Evolutionary conservation across 1,140 invertebrate genomes (phyloP), one percentile per base, ranked within the genome.

Genomic region (Anastatus disparis): DNA sequence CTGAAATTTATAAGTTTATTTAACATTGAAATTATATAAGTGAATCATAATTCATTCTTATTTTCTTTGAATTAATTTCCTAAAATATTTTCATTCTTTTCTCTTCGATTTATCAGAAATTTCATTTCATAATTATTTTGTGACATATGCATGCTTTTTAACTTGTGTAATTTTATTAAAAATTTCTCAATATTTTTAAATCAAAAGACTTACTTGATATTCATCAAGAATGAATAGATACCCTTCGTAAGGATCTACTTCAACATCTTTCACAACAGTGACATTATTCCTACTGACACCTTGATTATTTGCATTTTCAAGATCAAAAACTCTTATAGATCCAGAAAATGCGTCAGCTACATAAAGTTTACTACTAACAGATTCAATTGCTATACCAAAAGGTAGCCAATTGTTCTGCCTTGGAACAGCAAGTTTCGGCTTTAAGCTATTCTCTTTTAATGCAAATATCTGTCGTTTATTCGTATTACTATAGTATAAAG

Each of bases 151-250:
- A n/a, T n/a, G n/a, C n/a, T n/a, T n/a, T n/a, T n/a, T n/a, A n/a
- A 35, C 31, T 35, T 10, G 31, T 35, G 31, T 4, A 6, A 35
- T n/a, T n/a, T n/a, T n/a, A 35, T 10, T 35, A 35, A 35, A 35
- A 35, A 35, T 35, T 35, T 10, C 4, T 35, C 31, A 10, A n/a
- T n/a, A n/a, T n/a, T n/a, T n/a, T n/a, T 35, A 35, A 35, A 35
- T 35, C 31, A 10, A 35, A 35, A n/a, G n/a, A 17, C 20, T 56
- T n/a, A 59, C 56, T 31, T 27, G n/a, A 17, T 40, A 52, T 9
- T 40, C 52, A 24, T 59, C 55, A 13, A 46, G 8, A 2, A 67
- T 17, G n/a, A 67, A 67, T 8, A 67, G 35, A 31, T 67, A 67
- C 6, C 27, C 42, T 7, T 20, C 65, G 12, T 48, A 9, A 22